Base-by-base conservation (phyloP, 2,113 vertebrate species). In the Pygoscelis adeliae region DNA sequence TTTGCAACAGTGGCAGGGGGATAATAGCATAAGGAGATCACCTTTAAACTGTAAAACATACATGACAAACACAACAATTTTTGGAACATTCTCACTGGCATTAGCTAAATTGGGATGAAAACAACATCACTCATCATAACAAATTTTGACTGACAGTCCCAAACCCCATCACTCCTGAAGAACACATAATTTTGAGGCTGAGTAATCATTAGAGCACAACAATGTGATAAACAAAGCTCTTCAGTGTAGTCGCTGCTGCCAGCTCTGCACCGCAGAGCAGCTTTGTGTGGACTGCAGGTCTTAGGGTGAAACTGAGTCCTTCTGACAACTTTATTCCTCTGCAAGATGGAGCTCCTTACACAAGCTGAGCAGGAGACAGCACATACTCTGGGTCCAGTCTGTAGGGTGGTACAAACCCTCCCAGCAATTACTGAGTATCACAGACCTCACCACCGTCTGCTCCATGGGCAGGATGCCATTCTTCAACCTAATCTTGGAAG, bases 101-200 rank as follows among this genome's bases (percentile, higher is more conserved):
- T 91, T 85, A 94, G 52, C 91, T 94, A 74, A 95, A 85, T 66
- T 42, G 32, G 23, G 61, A 93, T 91, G 90, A 89, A 92, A 95
- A 94, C 76, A 90, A 69, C 71, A 92, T 89, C 80, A 91, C 66
- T 94, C 66, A 61, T 85, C 71, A 36, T 25, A 90, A 71, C 65
- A 63, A 80, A 94, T 95, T 97, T 93, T 97, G 95, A 96, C 53
- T 96, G 96, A 90, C 91, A 97, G 76, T 82, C 62, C 70, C 70
- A 95, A 95, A 93, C 58, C 38, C 70, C 42, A 69, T 66, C 74
- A 66, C 62, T 96, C 62, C 63, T 59, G 66, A 89, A 77, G 58
- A 91, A 89, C 78, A 87, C 70, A 72, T 72, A 83, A 87, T 96
- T 96, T 89, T 85, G 81, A 95, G 58, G 38, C 81, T 97, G 95